Base-by-base conservation (phyloP, 2,888 invertebrate genomes). In the Andrena praecox region DNA sequence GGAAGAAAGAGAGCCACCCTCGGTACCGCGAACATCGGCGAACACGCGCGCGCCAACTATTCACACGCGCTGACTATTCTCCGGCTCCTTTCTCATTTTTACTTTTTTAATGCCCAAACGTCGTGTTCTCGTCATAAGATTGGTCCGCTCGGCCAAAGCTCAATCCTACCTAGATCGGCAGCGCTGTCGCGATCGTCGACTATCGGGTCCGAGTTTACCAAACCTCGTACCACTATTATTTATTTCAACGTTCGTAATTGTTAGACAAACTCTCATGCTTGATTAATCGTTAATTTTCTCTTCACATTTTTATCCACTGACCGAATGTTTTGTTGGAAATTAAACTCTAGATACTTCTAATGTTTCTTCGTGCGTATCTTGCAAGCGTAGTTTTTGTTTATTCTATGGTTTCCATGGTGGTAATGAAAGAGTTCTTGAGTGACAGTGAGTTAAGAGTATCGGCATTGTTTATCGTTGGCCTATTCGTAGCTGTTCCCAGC, bases 61-160 rank as follows among this genome's bases (percentile, higher is more conserved):
- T 20, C 31, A 8, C 16, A 62, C 68, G 42, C 68, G 27, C 60
- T n/a, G 42, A 76, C 52, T 54, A 31, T 70, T 20, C 52, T 33
- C 78, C 31, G 50, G 62, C 33, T 31, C 27, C 27, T 66, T 24
- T 73, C 35, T 54, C n/a, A 73, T 67, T 54, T 54, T 59, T 52
- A 74, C 66, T 74, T 69, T 81, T 16, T 63, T 54, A 66, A 35
- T 64, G 84, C 85, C 82, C 87, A 87, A 82, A 80, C 20, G 42
- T 62, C 20, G 42, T 59, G 74, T 78, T 64, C 70, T 52, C 63
- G 71, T 72, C 16, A 59, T 8, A n/a, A 16, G 62, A 73, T 16
- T 60, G 69, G 59, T 67, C 72, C 12, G 12, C 12, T 63, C 35
- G 63, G 59, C 83, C 72, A 66, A 66, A 80, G 85, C 83, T 86